Evolutionary conservation across 2,888 invertebrate species (phyloP).

Genomic region (Pseudoips prasinana): DNA sequence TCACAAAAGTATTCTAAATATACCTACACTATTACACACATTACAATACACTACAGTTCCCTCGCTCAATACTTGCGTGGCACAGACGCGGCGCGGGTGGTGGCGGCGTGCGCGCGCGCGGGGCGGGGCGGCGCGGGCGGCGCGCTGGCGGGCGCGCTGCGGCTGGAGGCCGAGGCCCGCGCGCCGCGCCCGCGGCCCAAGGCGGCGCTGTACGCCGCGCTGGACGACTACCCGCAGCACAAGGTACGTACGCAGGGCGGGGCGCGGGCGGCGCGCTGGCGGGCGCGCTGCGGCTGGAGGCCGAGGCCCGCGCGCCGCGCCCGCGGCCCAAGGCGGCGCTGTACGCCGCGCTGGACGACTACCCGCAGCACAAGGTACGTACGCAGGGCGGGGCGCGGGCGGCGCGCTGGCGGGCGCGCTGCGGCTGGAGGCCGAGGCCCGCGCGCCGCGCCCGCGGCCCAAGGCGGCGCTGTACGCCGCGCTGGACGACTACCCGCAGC

Average conservation of each 20-base stretch:
- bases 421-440: slow-evolving; percentile 18
- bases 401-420: slow-evolving; percentile 25
- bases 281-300: slow-evolving; percentile 13
- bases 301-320: slow-evolving; percentile 20
- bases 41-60: no score
- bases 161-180: slow-evolving; percentile 18
- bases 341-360: slow-evolving; percentile 30
- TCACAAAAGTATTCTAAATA: no score
- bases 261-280: slow-evolving; percentile 31
- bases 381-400: slow-evolving; percentile 26
- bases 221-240: slow-evolving; percentile 31
- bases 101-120: slow-evolving; percentile 16
- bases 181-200: slow-evolving; percentile 15
- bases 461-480: slow-evolving; percentile 32
- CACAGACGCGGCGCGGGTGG: slow-evolving; percentile 20
- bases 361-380: slow-evolving; percentile 28
- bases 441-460: slow-evolving; percentile 16
- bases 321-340: slow-evolving; percentile 27
- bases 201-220: slow-evolving; percentile 32
- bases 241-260: slow-evolving; percentile 24
- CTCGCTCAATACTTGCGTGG: no score
- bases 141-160: slow-evolving; percentile 21
- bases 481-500: slow-evolving; percentile 31
- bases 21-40: no score
- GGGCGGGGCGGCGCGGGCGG: slow-evolving; percentile 29